Evolutionary conservation across 2,113 vertebrate species (phyloP), one percentile per base, ranked within the genome.

Genomic region (Corydoras maculifer): DNA sequence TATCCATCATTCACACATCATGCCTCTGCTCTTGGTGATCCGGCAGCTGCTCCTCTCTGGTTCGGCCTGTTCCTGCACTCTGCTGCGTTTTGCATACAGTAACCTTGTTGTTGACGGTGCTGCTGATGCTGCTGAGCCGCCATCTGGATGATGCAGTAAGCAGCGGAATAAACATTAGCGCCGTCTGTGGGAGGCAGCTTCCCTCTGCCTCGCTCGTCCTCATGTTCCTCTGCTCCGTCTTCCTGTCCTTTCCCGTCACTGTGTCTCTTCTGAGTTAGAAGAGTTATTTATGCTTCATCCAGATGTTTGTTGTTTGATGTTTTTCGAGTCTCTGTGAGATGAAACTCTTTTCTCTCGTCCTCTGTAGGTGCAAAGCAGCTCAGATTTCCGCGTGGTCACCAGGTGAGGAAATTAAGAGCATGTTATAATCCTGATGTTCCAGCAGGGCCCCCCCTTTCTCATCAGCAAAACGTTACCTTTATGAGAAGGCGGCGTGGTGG

Each of bases 71-170:
- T 68, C 67, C 9, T 58, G 51, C 48, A 58, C 57, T 57, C 53
- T 60, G 48, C 65, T 59, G 32, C 59, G 72, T 62, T 78, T 75
- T 72, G 62, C 29, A 69, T 61, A 76, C 53, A 66, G 57, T 73
- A 79, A 79, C 77, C 77, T 79, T 73, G 70, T 65, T 69, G 61
- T 62, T 64, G 58, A 65, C 72, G 68, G 63, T 68, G 73, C 72
- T 78, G 71, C 69, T 78, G 73, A 75, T 66, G 65, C 73, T 78
- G 66, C 77, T 76, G 74, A 31, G 57, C 60, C 49, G 68, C 77
- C 77, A 79, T 79, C 77, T 79, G 77, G 77, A 66, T 30, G 70
- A 73, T 73, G 51, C 58, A 72, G 69, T 68, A 71, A 72, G 54
- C 76, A 72, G 61, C 65, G 59, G 69, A 69, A 75, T 59, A 74